Evolutionary conservation across 92 coral and sea anemone genomes (phyloP).

Genomic region (Porites cylindrica): DNA sequence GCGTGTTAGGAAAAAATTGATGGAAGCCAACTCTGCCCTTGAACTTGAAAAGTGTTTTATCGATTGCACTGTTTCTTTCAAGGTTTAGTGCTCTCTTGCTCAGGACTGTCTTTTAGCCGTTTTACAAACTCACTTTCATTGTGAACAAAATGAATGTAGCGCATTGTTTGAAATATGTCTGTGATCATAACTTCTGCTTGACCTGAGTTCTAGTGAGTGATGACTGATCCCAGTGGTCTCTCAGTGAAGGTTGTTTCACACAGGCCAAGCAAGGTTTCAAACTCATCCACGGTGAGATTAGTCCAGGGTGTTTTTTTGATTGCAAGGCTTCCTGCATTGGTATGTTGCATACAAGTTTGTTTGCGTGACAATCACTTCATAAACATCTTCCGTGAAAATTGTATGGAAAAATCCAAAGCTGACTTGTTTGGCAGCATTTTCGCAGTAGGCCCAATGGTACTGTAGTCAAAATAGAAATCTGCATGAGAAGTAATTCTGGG

Average conservation of each 20-base stretch:
- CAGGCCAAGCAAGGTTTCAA: slow-evolving; percentile 50
- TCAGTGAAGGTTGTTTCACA: slow-evolving; percentile 41
- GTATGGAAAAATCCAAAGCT: slow-evolving; percentile 9
- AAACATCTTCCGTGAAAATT: slow-evolving; percentile 14
- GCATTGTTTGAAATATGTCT: slow-evolving; percentile 7
- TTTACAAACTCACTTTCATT: slow-evolving; percentile 11
- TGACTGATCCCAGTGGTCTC: slow-evolving; percentile 42
- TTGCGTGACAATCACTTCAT: slow-evolving; percentile 23
- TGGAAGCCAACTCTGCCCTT: slow-evolving; percentile 58
- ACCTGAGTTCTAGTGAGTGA: slow-evolving; percentile 16
- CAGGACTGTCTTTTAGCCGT: slow-evolving; percentile 23
- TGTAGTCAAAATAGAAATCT: slow-evolving; percentile 22
- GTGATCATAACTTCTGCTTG: slow-evolving; percentile 41
- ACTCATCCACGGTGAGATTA: slow-evolving; percentile 43
- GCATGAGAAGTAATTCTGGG: background rate
- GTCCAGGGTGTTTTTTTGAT: slow-evolving; percentile 9
- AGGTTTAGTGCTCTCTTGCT: slow-evolving; percentile 31
- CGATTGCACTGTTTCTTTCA: slow-evolving; percentile 41
- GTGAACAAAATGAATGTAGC: slow-evolving; percentile 18
- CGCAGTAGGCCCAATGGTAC: background rate
- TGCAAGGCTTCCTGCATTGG: slow-evolving; percentile 24
- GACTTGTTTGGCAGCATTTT: slow-evolving; percentile 26
- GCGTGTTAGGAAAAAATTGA: slow-evolving; percentile 52
- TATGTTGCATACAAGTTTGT: slow-evolving; percentile 45
- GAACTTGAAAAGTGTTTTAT: slow-evolving; percentile 49